Base-by-base conservation (phyloP, 1,140 invertebrate genomes). In the Anastrepha obliqua region DNA sequence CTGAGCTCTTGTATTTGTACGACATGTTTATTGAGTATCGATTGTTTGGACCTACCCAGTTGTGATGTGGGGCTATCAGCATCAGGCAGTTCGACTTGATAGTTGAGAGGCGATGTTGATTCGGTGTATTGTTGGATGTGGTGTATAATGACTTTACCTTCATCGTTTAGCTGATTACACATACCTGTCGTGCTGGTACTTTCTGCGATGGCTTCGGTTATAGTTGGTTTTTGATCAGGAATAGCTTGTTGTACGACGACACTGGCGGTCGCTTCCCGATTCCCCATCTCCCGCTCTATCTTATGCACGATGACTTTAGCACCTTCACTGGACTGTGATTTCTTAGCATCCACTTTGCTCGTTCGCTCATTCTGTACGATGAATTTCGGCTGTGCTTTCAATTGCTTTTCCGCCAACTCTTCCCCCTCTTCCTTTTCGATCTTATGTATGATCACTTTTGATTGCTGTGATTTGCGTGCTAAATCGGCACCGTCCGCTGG, bases 1-100 rank as follows among this genome's bases (percentile, higher is more conserved):
- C 91, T 92, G 62, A 86, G 88, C 11, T 92, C 91, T 81, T 92
- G 91, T 15, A 92, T 92, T 44, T 91, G 91, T 62, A 92, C 74
- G 59, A 7, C 90, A 89, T 17, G 60, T 62, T 62, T 62, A 47
- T 86, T 86, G 29, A 86, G 42, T 3, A 86, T 29, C 0, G 20
- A 2, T 44, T 9, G 42, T 86, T 86, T 86, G 13, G 11, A 42
- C 8, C 85, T 60, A 20, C 47, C n/a, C 59, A 60, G 15, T 15
- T 86, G 85, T 29, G 62, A 11, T 44, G 87, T 85, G 8, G 74
- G 29, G n/a, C 39, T 39, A 20, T 60, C 7, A 9, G 78, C 62
- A 29, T 29, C 47, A n/a, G 91, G 90, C 0, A 90, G 90, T 20
- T 92, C 90, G 1, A 91, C 91, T 3, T 90, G 86, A 58, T 92